Evolutionary conservation across 2,113 vertebrate species (phyloP), one percentile per base, ranked within the genome.

Genomic region (Pachycephala philippinensis): DNA sequence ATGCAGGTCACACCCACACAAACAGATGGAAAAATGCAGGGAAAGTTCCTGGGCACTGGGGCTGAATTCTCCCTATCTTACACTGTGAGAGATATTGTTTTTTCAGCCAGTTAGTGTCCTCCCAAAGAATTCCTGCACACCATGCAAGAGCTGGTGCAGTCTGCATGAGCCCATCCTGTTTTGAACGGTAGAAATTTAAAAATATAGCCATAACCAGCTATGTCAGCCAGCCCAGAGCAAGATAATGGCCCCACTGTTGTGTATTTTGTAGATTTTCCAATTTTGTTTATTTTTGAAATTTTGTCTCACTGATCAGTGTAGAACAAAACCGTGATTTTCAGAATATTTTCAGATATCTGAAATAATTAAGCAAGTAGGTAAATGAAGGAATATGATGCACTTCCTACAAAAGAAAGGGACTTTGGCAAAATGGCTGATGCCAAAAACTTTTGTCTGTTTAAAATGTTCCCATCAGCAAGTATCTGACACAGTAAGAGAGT

Each of bases 311-410:
- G 27, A 72, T 42, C 18, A n/a, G 15, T n/a, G 17, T 3, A 37
- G 52, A 50, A 78, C 74, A 7, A 10, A 0, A 0, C 0, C 1
- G 26, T 0, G 2, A n/a, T 35, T 21, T 52, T 37, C 2, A 72
- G 14, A 91, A 70, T 40, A 54, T 37, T 82, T 87, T 75, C 42
- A 71, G 33, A 63, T 49, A 84, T 20, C 15, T 59, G 33, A 89
- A 87, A 89, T 52, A 74, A 87, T 30, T 81, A 59, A 68, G 16
- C 6, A 59, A 24, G 14, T 18, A 70, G 19, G 35, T 39, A 89
- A 75, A 89, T 30, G 19, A 61, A 92, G 26, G 39, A 91, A 30
- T n/a, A 45, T 57, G 10, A 84, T 68, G 14, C 37, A 49, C 37
- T 33, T 93, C 33, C 31, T 81, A 33, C 5, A 42, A 60, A 81